A percentile compares a stretch with the other conserved stretches of the same genome.
These are phyloP conservation scores for Bostrychus sinensis DNA, from an alignment of 2,113 vertebrate genomes.

Conservation along the genomic window DNA sequence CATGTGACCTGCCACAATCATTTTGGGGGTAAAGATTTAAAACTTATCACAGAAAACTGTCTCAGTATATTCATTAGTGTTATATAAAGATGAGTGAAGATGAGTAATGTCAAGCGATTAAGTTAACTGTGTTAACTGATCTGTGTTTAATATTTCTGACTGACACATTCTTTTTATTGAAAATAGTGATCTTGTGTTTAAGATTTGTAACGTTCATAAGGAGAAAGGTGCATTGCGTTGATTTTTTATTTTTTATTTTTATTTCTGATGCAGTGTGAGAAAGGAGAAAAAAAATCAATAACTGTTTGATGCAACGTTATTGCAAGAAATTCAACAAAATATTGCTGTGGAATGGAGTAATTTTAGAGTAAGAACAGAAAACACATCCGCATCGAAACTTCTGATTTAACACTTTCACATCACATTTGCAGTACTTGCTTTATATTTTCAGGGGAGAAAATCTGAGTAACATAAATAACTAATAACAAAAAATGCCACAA, in stretches of 20 bases:
- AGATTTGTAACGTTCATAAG: not conserved
- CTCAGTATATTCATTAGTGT: no score
- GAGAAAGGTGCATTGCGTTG: not conserved
- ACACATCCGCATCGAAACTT: slow-evolving; percentile 4
- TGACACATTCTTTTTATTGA: not conserved
- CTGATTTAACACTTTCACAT: not conserved
- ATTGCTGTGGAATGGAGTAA: slow-evolving; percentile 7
- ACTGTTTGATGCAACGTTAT: slow-evolving; percentile 9
- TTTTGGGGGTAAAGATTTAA: not conserved
- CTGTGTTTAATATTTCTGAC: not conserved
- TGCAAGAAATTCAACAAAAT: slow-evolving; percentile 9
- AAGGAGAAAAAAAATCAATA: not conserved
- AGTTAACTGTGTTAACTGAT: no score
- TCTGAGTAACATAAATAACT: no score
- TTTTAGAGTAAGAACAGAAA: slow-evolving; percentile 7
- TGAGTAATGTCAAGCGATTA: no score
- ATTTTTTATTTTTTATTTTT: slow-evolving; percentile 7
- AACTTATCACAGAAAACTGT: not conserved
- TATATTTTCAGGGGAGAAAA: not conserved
- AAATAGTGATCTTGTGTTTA: not conserved
- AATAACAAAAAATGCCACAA: no score
- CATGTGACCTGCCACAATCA: not conserved
- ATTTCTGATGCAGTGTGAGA: slow-evolving; percentile 10
- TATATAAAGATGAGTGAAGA: no score
- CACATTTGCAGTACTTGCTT: not conserved